phyloP scores from a whole-genome alignment of 2,888 invertebrate species.

The Chorisops tibialis region DNA sequence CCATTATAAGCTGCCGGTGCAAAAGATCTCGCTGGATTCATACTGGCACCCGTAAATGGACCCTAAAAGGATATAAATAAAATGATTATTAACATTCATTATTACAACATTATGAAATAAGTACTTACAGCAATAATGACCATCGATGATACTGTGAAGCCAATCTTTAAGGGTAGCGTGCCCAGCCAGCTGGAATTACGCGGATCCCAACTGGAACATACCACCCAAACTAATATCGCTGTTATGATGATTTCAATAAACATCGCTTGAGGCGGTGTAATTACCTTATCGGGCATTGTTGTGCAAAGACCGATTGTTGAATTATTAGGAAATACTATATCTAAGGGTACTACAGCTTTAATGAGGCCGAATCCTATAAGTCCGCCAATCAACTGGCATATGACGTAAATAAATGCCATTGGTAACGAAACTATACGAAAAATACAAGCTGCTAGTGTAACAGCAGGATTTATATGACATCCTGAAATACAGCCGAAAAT shows the following conservation, averaged over 20 bases:
- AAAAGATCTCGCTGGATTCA: conserved; percentile 70
- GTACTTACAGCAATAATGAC: conserved; percentile 63
- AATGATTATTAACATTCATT: conserved; percentile 6
- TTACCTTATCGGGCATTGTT: conserved; percentile 54
- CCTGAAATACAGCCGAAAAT: conserved; percentile 75
- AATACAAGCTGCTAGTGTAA: conserved; percentile 63
- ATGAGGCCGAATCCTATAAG: conserved; percentile 67
- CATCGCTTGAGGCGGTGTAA: conserved; percentile 56
- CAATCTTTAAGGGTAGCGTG: conserved; percentile 65
- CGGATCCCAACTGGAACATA: conserved; percentile 75
- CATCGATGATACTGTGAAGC: conserved; percentile 62
- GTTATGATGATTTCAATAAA: conserved; percentile 65
- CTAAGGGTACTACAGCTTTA: conserved; percentile 56
- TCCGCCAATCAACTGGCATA: conserved; percentile 66
- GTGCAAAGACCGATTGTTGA: conserved; percentile 59
- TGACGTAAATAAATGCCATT: conserved; percentile 60
- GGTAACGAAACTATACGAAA: conserved; percentile 43
- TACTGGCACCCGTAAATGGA: conserved; percentile 66
- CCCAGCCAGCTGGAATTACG: conserved; percentile 63
- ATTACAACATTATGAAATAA: too few species aligned
- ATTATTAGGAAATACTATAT: conserved; percentile 37
- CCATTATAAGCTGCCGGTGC: conserved; percentile 70
- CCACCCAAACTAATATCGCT: conserved; percentile 61
- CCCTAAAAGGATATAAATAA: conserved; percentile 54
- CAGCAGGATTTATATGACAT: conserved; percentile 73